These are phyloP conservation scores for Hybos culiciformis DNA, from an alignment of 2,888 invertebrate genomes.

Conservation along the genomic window DNA sequence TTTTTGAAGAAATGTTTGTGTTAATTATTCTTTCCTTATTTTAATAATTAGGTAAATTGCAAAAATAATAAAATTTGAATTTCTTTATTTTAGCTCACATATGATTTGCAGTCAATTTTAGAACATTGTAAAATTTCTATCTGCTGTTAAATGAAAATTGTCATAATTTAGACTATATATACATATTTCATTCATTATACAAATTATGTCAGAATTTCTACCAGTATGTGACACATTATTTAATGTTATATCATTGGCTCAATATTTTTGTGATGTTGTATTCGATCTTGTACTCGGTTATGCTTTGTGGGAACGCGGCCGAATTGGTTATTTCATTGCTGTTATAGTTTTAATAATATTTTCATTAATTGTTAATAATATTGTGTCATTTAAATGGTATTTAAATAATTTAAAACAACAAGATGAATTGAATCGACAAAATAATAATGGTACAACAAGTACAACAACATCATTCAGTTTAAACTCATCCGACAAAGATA, in stretches of 20 bases:
- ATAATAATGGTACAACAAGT: conserved; percentile 27
- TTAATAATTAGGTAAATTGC: too few species aligned
- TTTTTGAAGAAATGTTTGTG: too few species aligned
- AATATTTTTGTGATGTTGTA: conserved; percentile 82
- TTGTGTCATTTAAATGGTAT: conserved; percentile 63
- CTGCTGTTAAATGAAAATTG: too few species aligned
- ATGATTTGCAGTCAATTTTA: too few species aligned
- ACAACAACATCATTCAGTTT: conserved; percentile 3
- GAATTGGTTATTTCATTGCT: conserved; percentile 49
- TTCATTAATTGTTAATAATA: conserved; percentile 63
- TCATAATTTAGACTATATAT: too few species aligned
- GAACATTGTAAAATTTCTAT: too few species aligned
- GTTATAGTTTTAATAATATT: conserved; percentile 56
- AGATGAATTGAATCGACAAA: conserved; percentile 5
- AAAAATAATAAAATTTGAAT: too few species aligned
- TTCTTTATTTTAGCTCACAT: too few species aligned
- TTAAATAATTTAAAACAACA: conserved; percentile 28
- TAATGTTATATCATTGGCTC: conserved; percentile 78
- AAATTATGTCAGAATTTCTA: conserved; percentile 62
- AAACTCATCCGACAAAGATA: conserved; percentile 10
- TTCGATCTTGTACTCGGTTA: conserved; percentile 79
- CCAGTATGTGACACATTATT: conserved; percentile 83
- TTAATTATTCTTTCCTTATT: too few species aligned
- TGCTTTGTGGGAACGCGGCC: conserved; percentile 57
- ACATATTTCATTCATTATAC: too few species aligned